Percentiles rank a stretch among this genome's conserved stretches.
phyloP scores from a whole-genome alignment of 2,113 vertebrate species.

The Pongo pygmaeus region DNA sequence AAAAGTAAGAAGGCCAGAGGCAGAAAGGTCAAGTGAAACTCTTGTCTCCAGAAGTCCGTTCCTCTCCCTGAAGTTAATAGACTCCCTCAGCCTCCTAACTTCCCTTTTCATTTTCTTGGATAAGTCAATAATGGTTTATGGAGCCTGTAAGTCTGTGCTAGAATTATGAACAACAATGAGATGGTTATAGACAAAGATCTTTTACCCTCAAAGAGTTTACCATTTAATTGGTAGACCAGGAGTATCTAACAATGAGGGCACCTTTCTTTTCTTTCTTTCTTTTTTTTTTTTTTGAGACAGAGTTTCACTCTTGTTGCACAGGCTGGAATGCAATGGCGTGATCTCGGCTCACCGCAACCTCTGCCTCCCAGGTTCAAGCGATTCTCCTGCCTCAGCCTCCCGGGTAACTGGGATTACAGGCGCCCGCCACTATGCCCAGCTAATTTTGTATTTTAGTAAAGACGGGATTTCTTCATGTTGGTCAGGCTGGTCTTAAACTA shows the following conservation, averaged over 20 bases:
- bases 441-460: too few species aligned
- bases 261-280: not conserved
- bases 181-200: not conserved
- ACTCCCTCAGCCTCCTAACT: not conserved
- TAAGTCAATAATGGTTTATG: not conserved
- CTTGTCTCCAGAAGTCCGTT: not conserved
- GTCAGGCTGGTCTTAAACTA: too few species aligned
- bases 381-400: too few species aligned
- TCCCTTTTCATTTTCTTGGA: constrained; percentile 30
- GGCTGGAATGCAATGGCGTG: too few species aligned
- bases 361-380: too few species aligned
- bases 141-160: not conserved
- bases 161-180: not conserved
- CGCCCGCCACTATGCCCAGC: too few species aligned
- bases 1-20: not conserved
- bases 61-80: not conserved
- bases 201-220: not conserved
- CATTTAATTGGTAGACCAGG: not conserved
- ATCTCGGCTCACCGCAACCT: too few species aligned
- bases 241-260: not conserved
- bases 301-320: too few species aligned
- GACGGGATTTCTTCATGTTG: too few species aligned
- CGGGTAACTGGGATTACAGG: too few species aligned
- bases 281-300: too few species aligned
- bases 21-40: constrained; percentile 63